These are phyloP conservation scores for Zoanthus sansibaricus DNA, from an alignment of 92 coral and sea anemone genomes.

Conservation along the genomic window DNA sequence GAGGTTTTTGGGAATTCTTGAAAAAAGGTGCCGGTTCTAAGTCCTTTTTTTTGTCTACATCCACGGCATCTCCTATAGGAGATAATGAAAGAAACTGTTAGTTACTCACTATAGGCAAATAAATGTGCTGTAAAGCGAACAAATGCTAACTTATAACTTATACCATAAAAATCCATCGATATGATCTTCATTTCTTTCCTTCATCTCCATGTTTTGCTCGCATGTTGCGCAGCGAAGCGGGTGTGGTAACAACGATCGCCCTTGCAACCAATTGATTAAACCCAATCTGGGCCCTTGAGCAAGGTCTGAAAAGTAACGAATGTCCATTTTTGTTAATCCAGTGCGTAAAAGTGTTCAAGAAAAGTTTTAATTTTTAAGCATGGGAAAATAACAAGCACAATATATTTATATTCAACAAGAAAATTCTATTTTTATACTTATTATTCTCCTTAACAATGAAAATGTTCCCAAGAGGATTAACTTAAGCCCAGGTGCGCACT, in stretches of 20 bases:
- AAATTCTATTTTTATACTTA: not conserved
- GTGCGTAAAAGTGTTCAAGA: not conserved
- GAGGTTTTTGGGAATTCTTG: not conserved
- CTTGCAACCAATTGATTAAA: conserved; percentile 39
- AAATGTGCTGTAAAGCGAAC: not conserved
- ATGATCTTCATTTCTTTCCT: conserved; percentile 24
- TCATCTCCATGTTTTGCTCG: conserved; percentile 32
- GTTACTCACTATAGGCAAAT: not conserved
- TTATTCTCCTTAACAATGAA: not conserved
- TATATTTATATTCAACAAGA: not conserved
- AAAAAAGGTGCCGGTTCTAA: conserved; percentile 7
- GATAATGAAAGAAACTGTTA: not conserved
- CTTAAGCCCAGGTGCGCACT: not conserved
- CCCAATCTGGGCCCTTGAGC: conserved; percentile 32
- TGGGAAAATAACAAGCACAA: not conserved
- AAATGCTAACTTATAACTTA: conserved; percentile 4
- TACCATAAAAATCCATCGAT: conserved; percentile 24
- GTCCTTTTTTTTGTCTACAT: conserved; percentile 5
- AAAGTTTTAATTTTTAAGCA: conserved; percentile 5
- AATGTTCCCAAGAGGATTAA: not conserved
- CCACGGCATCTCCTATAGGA: conserved; percentile 25
- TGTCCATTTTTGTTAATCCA: not conserved
- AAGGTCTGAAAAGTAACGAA: conserved; percentile 15
- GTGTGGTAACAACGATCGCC: conserved; percentile 27
- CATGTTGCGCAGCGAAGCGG: conserved; percentile 46